phyloP scores from a whole-genome alignment of 2,113 vertebrate genomes.

The Varanus salvator region DNA sequence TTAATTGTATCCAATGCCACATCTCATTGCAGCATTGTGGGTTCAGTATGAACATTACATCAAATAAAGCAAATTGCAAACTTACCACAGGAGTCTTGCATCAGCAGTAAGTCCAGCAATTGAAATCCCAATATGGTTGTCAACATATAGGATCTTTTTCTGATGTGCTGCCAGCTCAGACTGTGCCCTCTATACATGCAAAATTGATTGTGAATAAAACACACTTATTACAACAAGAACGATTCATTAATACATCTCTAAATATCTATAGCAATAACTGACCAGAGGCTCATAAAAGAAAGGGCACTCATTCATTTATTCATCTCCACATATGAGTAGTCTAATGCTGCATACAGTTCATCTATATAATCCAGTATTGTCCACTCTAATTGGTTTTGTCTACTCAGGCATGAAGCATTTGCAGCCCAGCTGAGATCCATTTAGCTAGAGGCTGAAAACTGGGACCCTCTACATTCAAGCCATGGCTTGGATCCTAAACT shows the following conservation, averaged over 20 bases:
- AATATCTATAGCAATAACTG: conserved; percentile 26
- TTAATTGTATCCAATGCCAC: conserved; percentile 38
- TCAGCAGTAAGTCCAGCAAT: conserved; percentile 98
- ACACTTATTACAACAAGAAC: conserved; percentile 37
- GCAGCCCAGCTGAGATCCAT: too few relatives aligned
- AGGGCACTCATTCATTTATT: background rate
- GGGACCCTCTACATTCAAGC: background rate
- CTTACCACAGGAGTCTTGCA: conserved; percentile 94
- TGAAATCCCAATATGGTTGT: conserved; percentile 97
- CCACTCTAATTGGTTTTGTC: background rate
- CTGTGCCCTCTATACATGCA: conserved; percentile 89
- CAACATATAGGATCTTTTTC: conserved; percentile 99
- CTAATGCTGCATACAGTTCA: background rate
- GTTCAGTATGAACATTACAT: background rate
- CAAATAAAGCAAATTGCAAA: background rate
- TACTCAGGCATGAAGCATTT: too few relatives aligned
- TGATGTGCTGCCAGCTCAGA: conserved; percentile 98
- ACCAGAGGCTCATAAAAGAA: background rate
- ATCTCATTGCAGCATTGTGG: conserved; percentile 47
- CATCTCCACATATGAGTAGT: background rate
- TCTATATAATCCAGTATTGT: background rate
- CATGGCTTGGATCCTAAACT: background rate
- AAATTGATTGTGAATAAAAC: conserved; percentile 33
- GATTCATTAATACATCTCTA: conserved; percentile 33
- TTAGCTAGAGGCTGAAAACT: background rate